Percentiles rank a stretch among this genome's conserved stretches.
Conservation (phyloP, 2,797 vertebrate species). For the Crenichthys baileyi region DNA sequence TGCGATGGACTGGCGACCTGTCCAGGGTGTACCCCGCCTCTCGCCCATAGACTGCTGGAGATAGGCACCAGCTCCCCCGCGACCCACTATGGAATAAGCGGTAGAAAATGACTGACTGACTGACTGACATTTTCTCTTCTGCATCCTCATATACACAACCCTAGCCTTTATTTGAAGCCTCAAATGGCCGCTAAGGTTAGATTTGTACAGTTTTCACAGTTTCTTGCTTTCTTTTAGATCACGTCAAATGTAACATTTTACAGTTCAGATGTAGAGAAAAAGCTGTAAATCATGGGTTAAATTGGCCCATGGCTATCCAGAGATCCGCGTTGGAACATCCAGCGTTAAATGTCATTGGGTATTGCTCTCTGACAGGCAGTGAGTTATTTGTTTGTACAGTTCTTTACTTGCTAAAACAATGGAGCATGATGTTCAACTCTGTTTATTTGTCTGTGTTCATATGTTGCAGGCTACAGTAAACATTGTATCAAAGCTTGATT, state of each 20-base stretch:
- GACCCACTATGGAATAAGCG: too few relatives aligned
- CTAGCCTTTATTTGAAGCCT: background rate
- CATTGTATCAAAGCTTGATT: background rate
- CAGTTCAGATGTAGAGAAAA: background rate
- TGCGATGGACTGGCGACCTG: too few relatives aligned
- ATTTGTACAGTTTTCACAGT: background rate
- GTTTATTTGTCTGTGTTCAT: background rate
- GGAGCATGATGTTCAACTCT: background rate
- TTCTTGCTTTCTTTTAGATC: background rate
- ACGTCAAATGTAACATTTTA: background rate
- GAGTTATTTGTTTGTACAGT: background rate
- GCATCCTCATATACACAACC: background rate
- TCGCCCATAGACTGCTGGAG: too few relatives aligned
- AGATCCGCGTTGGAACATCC: background rate
- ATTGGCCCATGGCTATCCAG: conserved; percentile 1
- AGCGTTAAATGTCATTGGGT: conserved; percentile 1
- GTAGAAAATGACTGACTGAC: too few relatives aligned
- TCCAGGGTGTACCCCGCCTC: too few relatives aligned
- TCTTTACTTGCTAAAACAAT: background rate
- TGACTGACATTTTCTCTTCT: too few relatives aligned
- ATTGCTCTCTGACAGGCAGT: conserved; percentile 1
- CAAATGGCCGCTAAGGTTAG: background rate
- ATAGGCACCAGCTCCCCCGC: too few relatives aligned
- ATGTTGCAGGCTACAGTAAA: background rate
- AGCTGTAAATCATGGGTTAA: conserved; percentile 3